These are phyloP conservation scores for Chunga burmeisteri DNA, from an alignment of 2,113 vertebrate genomes.

Conservation along the genomic window DNA sequence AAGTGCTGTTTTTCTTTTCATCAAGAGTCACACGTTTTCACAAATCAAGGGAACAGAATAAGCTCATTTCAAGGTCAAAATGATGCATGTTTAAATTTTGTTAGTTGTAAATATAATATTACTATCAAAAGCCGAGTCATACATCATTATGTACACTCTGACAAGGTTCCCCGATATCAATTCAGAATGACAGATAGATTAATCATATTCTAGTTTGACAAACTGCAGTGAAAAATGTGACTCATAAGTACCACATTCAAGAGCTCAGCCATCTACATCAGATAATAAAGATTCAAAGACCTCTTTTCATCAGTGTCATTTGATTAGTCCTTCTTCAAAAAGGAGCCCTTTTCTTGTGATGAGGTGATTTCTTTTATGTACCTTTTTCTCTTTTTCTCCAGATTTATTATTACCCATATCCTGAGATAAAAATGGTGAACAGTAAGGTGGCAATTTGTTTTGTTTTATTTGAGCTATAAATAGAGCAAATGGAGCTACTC, in stretches of 20 bases:
- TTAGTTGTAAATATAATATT: constrained; percentile 39
- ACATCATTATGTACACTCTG: constrained; percentile 9
- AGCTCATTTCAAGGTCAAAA: constrained; percentile 41
- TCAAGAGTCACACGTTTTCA: not conserved
- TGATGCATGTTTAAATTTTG: constrained; percentile 30
- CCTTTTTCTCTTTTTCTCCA: not conserved
- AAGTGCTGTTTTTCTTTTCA: not conserved
- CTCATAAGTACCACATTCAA: constrained; percentile 22
- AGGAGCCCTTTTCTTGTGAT: not conserved
- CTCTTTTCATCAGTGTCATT: not conserved
- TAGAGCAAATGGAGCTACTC: not conserved
- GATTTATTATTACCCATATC: not conserved
- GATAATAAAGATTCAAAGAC: constrained; percentile 48
- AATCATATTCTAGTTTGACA: constrained; percentile 44
- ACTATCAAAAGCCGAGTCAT: constrained; percentile 28
- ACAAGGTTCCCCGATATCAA: constrained; percentile 11
- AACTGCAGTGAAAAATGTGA: constrained; percentile 41
- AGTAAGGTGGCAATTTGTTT: not conserved
- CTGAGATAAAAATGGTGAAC: not conserved
- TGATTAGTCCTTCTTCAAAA: not conserved
- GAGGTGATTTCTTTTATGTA: not conserved
- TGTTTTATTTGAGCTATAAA: not conserved
- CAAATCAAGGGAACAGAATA: not conserved
- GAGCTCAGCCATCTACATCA: constrained; percentile 5
- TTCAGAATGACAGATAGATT: constrained; percentile 47